Conservation (phyloP, 2,888 invertebrate species). For the Branchellion lobata region DNA sequence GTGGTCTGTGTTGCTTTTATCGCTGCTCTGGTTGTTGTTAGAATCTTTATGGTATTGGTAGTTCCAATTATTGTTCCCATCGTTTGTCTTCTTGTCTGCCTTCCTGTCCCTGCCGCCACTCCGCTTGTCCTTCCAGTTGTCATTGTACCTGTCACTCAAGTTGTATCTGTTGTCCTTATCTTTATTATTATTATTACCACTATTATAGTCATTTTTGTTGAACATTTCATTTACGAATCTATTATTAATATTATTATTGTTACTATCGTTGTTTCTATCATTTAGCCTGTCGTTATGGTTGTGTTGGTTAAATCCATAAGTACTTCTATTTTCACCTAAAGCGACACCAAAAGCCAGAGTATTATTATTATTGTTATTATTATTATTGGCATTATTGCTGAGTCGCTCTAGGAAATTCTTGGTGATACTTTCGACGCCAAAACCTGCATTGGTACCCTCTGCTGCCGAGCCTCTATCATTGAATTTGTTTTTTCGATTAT, state of each 20-base stretch:
- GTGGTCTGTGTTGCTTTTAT: too few relatives aligned
- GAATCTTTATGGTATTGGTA: not conserved
- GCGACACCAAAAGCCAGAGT: not conserved
- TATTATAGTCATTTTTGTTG: too few relatives aligned
- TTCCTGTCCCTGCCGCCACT: not conserved
- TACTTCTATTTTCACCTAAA: not conserved
- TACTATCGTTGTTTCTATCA: not conserved
- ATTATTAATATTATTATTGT: not conserved
- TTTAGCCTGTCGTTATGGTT: not conserved
- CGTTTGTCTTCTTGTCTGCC: not conserved
- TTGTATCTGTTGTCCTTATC: too few relatives aligned
- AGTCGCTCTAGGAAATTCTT: not conserved
- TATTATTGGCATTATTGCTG: not conserved
- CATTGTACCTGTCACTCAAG: not conserved
- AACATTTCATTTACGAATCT: too few relatives aligned
- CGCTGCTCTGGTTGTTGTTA: not conserved
- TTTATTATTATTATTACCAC: not conserved
- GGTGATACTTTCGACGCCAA: too few relatives aligned
- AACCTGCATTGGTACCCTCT: too few relatives aligned
- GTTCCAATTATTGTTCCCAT: not conserved
- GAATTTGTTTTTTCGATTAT: too few relatives aligned
- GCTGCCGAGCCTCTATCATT: too few relatives aligned
- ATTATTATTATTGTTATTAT: not conserved
- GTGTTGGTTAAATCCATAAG: not conserved
- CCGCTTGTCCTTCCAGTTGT: not conserved